Evolutionary conservation across 2,113 vertebrate genomes (phyloP), one percentile per base, ranked within the genome.

Genomic region (Probosciger aterrimus): DNA sequence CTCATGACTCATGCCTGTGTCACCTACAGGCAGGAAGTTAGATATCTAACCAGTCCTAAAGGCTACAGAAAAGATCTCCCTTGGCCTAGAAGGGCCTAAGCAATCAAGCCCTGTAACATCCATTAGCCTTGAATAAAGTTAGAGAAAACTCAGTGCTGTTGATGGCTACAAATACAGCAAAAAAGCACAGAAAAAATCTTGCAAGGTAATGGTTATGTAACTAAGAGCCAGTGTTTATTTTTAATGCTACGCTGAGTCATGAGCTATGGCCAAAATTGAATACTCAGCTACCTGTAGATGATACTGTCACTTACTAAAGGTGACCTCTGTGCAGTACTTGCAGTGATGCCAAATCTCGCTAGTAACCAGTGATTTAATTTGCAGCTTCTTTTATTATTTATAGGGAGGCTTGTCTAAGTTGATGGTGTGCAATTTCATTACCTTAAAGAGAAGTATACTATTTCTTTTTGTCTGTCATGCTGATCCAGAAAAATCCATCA

Each of bases 301-400:
- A 80, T 24, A 39, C 63, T 67, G n/a, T 63, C 46, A 90, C 28
- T 77, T 49, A 83, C 46, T 81, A 91, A 90, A 79, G 65, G 44
- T 92, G 83, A 94, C 59, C 77, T 86, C 64, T 76, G 46, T 47
- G 17, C 27, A 79, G 57, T 33, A 84, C 37, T 52, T 78, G 57
- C 9, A 60, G 19, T 35, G n/a, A 65, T n/a, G 62, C 73, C 27
- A 16, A 69, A 88, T 47, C 39, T 49, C 79, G 35, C 39, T 69
- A 37, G 46, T 65, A 71, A 71, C 44, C 64, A 81, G 17, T 65
- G 73, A 94, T 75, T 89, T 78, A 57, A 92, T 82, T 63, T 91
- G 49, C 80, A 93, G 83, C 28, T 79, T 76, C 65, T 78, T 97
- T 73, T 41, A 93, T 92, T 92, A 96, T 93, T 96, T 91, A 92